Conservation (phyloP, 2,113 vertebrate genomes). For the Misgurnus mizolepis region DNA sequence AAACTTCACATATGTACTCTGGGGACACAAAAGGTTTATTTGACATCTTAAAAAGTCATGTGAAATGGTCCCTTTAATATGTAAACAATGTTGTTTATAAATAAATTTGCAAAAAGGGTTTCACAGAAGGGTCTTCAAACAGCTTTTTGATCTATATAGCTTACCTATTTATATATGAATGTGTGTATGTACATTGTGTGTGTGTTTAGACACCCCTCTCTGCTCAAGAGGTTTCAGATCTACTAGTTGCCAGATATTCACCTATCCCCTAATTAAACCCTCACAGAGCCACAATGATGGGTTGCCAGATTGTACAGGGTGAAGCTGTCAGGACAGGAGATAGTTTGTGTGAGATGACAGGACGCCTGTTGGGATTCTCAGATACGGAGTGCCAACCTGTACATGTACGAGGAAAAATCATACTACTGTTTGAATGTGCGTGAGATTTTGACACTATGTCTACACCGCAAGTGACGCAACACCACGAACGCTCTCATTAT, state of each 20-base stretch:
- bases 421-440: neutral
- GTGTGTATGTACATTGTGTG: too few relatives aligned
- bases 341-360: constrained; percentile 17
- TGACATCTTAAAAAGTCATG: too few relatives aligned
- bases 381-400: neutral
- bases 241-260: constrained; percentile 3
- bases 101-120: too few relatives aligned
- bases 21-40: too few relatives aligned
- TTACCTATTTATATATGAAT: too few relatives aligned
- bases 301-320: constrained; percentile 22
- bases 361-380: constrained; percentile 12
- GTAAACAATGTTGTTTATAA: too few relatives aligned
- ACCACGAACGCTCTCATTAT: neutral
- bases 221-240: neutral
- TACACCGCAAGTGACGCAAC: neutral
- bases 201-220: constrained; percentile 8
- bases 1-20: too few relatives aligned
- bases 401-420: neutral
- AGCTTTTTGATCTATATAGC: too few relatives aligned
- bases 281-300: neutral
- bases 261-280: constrained; percentile 14
- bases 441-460: neutral
- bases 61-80: too few relatives aligned
- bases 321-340: neutral
- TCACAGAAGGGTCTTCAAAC: too few relatives aligned